Conservation (phyloP, 2,113 vertebrate genomes). For the Laticauda colubrina region DNA sequence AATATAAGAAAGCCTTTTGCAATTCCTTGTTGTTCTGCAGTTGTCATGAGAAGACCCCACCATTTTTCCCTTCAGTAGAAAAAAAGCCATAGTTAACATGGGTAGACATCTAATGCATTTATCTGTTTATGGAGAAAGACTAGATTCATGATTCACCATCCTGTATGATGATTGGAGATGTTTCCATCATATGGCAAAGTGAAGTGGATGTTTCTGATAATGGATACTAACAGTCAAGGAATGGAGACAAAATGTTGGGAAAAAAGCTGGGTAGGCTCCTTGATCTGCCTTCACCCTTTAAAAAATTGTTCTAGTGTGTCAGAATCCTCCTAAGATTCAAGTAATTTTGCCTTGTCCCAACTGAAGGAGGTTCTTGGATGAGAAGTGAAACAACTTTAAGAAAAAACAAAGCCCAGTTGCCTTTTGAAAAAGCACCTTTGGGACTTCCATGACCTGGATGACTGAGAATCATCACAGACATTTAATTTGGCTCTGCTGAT, state of each 20-base stretch:
- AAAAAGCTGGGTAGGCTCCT: not conserved
- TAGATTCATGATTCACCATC: not conserved
- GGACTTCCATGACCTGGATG: not conserved
- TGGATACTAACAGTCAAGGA: not conserved
- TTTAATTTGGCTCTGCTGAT: not conserved
- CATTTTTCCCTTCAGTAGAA: not conserved
- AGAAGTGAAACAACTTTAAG: too few species aligned
- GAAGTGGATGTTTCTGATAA: not conserved
- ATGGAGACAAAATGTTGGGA: not conserved
- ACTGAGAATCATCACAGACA: not conserved
- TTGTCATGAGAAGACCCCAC: not conserved
- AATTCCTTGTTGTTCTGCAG: not conserved
- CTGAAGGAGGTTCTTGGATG: too few species aligned
- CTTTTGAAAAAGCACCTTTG: not conserved
- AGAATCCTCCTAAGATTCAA: not conserved
- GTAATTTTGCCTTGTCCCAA: not conserved
- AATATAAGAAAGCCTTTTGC: not conserved
- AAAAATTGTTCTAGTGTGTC: not conserved
- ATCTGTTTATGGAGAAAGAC: not conserved
- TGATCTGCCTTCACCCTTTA: not conserved
- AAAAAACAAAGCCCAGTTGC: too few species aligned
- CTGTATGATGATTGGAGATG: not conserved
- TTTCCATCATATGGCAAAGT: not conserved
- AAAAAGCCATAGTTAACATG: not conserved
- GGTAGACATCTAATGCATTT: not conserved